Evolutionary conservation across 2,113 vertebrate species (phyloP).

Genomic region (Lamprologus tigripictilis): DNA sequence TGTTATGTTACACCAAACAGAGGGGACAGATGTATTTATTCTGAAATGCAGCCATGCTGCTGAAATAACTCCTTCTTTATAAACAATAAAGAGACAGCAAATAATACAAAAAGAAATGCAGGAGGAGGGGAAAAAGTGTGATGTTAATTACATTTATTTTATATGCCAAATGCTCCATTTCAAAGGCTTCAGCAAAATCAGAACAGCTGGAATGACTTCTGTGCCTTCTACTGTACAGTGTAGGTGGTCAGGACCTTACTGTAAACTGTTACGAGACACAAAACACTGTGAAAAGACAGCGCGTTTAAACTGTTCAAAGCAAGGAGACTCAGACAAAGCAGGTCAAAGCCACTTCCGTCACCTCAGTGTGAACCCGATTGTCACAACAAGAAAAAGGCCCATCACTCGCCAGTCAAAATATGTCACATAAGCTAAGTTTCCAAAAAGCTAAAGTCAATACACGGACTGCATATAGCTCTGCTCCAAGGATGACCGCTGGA

Average conservation of each 20-base stretch:
- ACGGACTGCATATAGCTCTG: constrained; percentile 14
- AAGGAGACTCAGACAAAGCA: not conserved
- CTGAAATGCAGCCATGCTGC: not conserved
- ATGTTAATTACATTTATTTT: constrained; percentile 40
- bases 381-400: not conserved
- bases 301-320: not conserved
- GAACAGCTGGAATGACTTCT: constrained; percentile 40
- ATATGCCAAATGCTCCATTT: constrained; percentile 31
- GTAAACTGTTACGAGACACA: not conserved
- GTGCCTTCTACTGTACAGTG: constrained; percentile 28
- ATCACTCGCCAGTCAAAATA: not conserved
- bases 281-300: not conserved
- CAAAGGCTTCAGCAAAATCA: constrained; percentile 26
- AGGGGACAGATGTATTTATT: not conserved
- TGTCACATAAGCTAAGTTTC: constrained; percentile 7
- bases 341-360: not conserved
- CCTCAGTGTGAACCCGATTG: not conserved
- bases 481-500: constrained; percentile 25
- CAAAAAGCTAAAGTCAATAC: constrained; percentile 16
- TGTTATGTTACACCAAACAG: constrained; percentile 7
- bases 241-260: constrained; percentile 31
- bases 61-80: not conserved
- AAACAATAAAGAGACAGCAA: not conserved
- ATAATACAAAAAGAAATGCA: not conserved
- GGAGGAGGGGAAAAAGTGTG: not conserved